Evolutionary conservation across 2,113 vertebrate species (phyloP).

Genomic region (Amphilophus citrinellus): DNA sequence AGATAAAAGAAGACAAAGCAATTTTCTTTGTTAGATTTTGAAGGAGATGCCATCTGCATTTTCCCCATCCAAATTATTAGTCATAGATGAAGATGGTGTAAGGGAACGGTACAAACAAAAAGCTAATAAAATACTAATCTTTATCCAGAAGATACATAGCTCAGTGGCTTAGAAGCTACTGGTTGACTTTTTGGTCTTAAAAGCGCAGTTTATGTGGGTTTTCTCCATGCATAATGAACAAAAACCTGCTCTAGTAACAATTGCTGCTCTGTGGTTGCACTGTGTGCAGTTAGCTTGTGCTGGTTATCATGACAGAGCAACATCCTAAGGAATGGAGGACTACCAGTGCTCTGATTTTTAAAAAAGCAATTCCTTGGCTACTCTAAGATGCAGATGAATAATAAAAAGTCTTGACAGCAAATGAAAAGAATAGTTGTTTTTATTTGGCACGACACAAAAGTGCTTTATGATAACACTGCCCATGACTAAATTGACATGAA

Average conservation of each 20-base stretch:
- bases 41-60: not conserved
- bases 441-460: conserved; percentile 84
- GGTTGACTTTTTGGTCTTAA: too few species aligned
- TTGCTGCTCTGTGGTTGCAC: too few species aligned
- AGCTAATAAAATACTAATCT: not conserved
- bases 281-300: too few species aligned
- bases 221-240: too few species aligned
- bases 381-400: not conserved
- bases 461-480: conserved; percentile 79
- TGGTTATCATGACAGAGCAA: not conserved
- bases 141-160: not conserved
- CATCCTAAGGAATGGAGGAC: not conserved
- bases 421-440: conserved; percentile 68
- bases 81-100: not conserved
- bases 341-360: not conserved
- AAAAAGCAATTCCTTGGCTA: not conserved
- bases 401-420: conserved; percentile 32
- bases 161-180: too few species aligned
- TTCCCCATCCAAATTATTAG: not conserved
- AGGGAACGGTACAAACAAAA: not conserved
- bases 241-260: too few species aligned
- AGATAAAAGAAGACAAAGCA: not conserved
- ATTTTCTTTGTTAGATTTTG: not conserved
- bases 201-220: too few species aligned
- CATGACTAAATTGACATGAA: conserved; percentile 62